These are phyloP conservation scores for Phataginus tetradactyla DNA, from an alignment of 2,797 vertebrate species.

Conservation along the genomic window DNA sequence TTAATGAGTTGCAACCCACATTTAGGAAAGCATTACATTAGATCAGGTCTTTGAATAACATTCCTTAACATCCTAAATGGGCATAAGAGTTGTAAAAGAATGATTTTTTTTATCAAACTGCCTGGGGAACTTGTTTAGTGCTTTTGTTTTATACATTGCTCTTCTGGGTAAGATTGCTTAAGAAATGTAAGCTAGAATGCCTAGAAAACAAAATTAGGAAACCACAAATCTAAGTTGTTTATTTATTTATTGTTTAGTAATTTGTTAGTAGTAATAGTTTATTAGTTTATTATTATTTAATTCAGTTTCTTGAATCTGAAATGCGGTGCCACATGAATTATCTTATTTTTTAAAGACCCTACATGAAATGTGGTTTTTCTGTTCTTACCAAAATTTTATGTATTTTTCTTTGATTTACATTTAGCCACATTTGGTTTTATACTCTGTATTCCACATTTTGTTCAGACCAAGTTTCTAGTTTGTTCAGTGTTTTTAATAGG, in stretches of 20 bases:
- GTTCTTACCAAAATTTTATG: neutral
- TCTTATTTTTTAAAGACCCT: neutral
- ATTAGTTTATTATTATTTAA: neutral
- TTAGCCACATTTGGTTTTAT: neutral
- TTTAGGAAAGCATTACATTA: conserved; percentile 48
- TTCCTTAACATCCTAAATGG: neutral
- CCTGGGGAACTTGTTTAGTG: neutral
- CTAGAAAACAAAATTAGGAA: conserved; percentile 22
- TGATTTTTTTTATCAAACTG: conserved; percentile 8
- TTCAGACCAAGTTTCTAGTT: neutral
- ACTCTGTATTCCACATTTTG: neutral
- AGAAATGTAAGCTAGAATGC: neutral
- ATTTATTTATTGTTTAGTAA: too few relatives aligned
- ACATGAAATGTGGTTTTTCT: neutral
- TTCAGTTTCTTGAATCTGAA: conserved; percentile 17
- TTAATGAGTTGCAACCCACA: neutral
- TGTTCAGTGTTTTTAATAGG: neutral
- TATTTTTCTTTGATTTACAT: conserved; percentile 45
- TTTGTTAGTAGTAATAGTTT: too few relatives aligned
- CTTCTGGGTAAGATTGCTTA: neutral
- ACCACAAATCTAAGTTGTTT: neutral
- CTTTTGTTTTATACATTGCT: conserved; percentile 18
- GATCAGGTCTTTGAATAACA: neutral
- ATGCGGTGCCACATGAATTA: neutral
- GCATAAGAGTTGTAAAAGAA: conserved; percentile 18